phyloP scores from a whole-genome alignment of 2,113 vertebrate genomes.

The Phoenicopterus ruber region DNA sequence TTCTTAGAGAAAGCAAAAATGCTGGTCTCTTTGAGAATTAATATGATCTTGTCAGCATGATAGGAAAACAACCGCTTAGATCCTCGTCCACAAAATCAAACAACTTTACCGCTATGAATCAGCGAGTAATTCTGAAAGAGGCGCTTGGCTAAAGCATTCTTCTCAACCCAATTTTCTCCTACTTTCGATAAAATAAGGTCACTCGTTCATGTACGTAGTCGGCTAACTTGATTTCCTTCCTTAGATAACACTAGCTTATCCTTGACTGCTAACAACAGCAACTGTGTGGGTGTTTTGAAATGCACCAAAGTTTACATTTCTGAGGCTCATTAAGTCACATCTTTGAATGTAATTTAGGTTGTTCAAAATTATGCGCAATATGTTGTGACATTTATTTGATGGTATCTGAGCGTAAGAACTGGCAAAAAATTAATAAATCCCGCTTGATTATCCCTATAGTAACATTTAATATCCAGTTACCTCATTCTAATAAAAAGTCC shows the following conservation, averaged over 20 bases:
- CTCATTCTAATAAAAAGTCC: background rate
- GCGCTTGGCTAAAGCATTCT: background rate
- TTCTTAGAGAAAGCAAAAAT: background rate
- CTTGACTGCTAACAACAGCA: background rate
- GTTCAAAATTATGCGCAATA: background rate
- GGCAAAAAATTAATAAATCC: background rate
- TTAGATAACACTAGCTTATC: background rate
- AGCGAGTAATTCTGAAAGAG: background rate
- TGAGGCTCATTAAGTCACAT: background rate
- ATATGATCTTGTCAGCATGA: background rate
- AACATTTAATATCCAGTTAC: background rate
- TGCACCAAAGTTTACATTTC: background rate
- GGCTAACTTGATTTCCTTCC: background rate
- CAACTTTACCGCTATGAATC: background rate
- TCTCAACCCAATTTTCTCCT: background rate
- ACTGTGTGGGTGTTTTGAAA: background rate
- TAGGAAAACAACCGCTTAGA: slow-evolving; percentile 11
- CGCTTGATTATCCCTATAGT: background rate
- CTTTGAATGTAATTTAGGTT: background rate
- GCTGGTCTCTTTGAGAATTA: background rate
- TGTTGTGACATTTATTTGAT: background rate
- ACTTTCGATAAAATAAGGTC: background rate
- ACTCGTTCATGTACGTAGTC: background rate
- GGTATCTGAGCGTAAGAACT: background rate
- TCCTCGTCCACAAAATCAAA: background rate